These are phyloP conservation scores for Addax nasomaculatus DNA, from an alignment of 2,113 vertebrate species.

Conservation along the genomic window DNA sequence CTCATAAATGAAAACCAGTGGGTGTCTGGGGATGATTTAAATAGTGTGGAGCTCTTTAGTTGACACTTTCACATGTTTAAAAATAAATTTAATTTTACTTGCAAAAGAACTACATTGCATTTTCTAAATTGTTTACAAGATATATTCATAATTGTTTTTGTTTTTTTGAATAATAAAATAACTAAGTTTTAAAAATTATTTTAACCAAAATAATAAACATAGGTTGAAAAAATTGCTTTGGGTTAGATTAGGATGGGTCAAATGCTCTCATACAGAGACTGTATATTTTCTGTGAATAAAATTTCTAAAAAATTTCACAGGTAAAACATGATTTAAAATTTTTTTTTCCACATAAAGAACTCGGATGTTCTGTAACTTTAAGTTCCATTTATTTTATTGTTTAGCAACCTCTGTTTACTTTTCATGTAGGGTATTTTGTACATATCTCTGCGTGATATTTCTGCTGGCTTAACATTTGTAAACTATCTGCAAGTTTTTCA, in stretches of 20 bases:
- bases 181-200: background rate
- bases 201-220: background rate
- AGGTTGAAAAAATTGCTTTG: background rate
- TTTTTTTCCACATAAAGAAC: background rate
- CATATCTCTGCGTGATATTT: background rate
- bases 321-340: background rate
- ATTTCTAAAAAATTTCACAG: background rate
- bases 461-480: slow-evolving; percentile 10
- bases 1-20: background rate
- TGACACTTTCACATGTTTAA: background rate
- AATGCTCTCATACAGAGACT: background rate
- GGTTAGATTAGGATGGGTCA: background rate
- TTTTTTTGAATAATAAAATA: background rate
- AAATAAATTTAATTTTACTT: background rate
- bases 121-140: background rate
- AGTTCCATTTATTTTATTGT: background rate
- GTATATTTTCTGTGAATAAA: background rate
- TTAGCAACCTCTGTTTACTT: background rate
- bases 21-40: background rate
- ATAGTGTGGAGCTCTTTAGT: background rate
- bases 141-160: background rate
- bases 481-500: background rate
- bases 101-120: background rate
- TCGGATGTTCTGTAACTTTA: background rate
- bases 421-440: background rate